phyloP scores from a whole-genome alignment of 2,888 invertebrate genomes.

The Aphidius colemani region DNA sequence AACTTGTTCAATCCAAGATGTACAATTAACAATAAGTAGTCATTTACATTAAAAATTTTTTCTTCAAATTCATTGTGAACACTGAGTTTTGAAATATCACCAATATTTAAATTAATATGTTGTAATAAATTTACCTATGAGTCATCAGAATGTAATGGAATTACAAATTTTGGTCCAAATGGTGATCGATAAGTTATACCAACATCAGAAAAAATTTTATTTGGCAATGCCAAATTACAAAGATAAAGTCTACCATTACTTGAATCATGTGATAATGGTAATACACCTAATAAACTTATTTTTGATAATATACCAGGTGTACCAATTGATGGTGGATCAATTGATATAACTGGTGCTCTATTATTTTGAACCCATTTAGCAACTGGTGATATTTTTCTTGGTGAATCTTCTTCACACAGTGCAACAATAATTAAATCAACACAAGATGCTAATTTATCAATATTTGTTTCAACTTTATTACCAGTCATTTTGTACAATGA shows the following conservation, averaged over 20 bases:
- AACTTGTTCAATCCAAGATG: too few relatives aligned
- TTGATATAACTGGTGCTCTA: constrained; percentile 73
- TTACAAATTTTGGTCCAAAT: constrained; percentile 81
- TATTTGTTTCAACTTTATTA: constrained; percentile 64
- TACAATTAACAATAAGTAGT: constrained; percentile 4
- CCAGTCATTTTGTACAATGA: constrained; percentile 71
- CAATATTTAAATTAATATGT: not conserved
- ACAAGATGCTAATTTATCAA: constrained; percentile 60
- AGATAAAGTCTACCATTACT: constrained; percentile 79
- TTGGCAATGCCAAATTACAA: constrained; percentile 83
- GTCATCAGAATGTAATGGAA: constrained; percentile 68
- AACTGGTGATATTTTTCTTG: constrained; percentile 61
- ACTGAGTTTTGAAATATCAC: not conserved
- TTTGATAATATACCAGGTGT: constrained; percentile 68
- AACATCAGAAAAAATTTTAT: constrained; percentile 74
- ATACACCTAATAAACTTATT: constrained; percentile 72
- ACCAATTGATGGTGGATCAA: constrained; percentile 76
- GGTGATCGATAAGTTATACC: constrained; percentile 83
- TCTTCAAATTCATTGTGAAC: not conserved
- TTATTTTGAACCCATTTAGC: constrained; percentile 73
- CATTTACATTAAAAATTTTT: not conserved
- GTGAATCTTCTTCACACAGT: constrained; percentile 61
- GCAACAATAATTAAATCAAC: constrained; percentile 66
- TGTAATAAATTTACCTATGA: constrained; percentile 49
- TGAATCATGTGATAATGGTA: constrained; percentile 70